Evolutionary conservation across 1,140 invertebrate species (phyloP).

Genomic region (Drosophila grimshawi): DNA sequence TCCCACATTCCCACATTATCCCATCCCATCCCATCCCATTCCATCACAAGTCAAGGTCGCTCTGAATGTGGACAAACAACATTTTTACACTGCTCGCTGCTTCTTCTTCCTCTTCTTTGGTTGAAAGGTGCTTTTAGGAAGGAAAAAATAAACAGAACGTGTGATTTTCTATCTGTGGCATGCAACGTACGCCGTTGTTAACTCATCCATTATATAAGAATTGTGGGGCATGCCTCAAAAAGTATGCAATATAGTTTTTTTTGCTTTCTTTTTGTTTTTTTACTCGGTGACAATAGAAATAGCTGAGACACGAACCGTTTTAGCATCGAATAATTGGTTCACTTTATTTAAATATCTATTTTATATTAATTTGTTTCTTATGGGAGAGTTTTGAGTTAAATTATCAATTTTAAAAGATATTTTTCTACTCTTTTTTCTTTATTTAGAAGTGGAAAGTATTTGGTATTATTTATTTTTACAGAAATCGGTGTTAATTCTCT

Average conservation of each 20-base stretch:
- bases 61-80: neutral
- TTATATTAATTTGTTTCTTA: too few relatives aligned
- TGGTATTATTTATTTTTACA: too few relatives aligned
- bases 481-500: too few relatives aligned
- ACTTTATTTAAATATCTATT: too few relatives aligned
- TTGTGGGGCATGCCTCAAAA: neutral
- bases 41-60: slow-evolving; percentile 44
- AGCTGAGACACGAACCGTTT: slow-evolving; percentile 22
- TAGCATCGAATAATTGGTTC: too few relatives aligned
- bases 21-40: neutral
- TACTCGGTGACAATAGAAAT: neutral
- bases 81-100: neutral
- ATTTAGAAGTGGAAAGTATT: too few relatives aligned
- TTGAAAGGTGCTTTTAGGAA: neutral
- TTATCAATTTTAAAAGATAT: too few relatives aligned
- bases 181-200: neutral
- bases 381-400: too few relatives aligned
- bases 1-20: neutral
- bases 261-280: too few relatives aligned
- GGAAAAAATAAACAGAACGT: neutral
- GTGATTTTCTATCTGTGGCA: neutral
- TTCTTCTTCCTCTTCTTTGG: neutral
- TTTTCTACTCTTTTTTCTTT: too few relatives aligned
- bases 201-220: neutral
- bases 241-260: slow-evolving; percentile 22